A percentile compares a stretch with the other conserved stretches of the same genome.
Conservation (phyloP, 2,888 invertebrate species). For the Notodonta ziczac region DNA sequence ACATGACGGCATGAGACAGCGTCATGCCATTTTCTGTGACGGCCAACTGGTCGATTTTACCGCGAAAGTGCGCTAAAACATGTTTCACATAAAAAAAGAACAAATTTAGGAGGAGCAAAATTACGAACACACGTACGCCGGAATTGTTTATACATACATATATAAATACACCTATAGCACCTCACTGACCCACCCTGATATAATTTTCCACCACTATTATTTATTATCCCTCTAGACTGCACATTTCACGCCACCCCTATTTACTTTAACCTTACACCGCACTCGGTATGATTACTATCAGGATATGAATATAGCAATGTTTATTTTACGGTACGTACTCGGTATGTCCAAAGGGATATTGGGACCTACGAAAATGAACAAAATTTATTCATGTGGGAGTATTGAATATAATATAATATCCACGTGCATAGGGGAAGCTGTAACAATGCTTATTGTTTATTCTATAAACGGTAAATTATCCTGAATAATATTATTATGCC, state of each 20-base stretch:
- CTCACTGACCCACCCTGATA: constrained; percentile 12
- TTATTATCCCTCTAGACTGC: constrained; percentile 23
- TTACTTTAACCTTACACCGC: constrained; percentile 45
- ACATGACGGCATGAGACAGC: too few relatives aligned
- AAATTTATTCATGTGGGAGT: constrained; percentile 24
- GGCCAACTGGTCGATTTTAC: too few relatives aligned
- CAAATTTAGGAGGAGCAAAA: too few relatives aligned
- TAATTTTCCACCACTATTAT: constrained; percentile 15
- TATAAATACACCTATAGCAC: neutral
- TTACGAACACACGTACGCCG: too few relatives aligned
- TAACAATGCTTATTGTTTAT: too few relatives aligned
- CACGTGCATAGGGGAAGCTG: constrained; percentile 1
- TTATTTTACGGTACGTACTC: constrained; percentile 58
- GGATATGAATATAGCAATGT: constrained; percentile 59
- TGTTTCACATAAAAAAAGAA: too few relatives aligned
- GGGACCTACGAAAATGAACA: constrained; percentile 23
- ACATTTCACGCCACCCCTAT: constrained; percentile 48
- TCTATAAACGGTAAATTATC: neutral
- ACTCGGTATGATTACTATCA: constrained; percentile 46
- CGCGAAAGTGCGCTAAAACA: too few relatives aligned
- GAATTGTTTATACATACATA: too few relatives aligned
- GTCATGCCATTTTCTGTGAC: too few relatives aligned
- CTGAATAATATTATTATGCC: too few relatives aligned
- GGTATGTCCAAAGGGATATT: constrained; percentile 51
- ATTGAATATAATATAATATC: constrained; percentile 9